Evolutionary conservation across 2,797 vertebrate species (phyloP).

Genomic region (Ctenosaura bakeri): DNA sequence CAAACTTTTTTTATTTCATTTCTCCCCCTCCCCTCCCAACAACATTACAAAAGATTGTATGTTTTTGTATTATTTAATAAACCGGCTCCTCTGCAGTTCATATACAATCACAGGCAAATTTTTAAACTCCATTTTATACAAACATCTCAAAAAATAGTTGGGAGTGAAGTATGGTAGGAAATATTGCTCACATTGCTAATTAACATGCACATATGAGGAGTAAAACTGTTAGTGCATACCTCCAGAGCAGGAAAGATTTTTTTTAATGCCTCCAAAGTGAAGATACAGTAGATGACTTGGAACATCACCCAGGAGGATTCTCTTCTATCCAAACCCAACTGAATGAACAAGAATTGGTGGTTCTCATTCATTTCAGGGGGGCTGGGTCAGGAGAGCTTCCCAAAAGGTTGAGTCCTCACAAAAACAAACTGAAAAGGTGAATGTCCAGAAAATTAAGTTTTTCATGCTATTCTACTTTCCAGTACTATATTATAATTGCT

Average conservation of each 20-base stretch:
- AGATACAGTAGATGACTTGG: conserved; percentile 64
- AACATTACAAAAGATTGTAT: conserved; percentile 75
- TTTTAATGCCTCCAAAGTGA: conserved; percentile 53
- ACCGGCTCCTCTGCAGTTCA: conserved; percentile 84
- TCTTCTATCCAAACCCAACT: background rate
- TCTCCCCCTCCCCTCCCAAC: conserved; percentile 65
- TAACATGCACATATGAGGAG: conserved; percentile 71
- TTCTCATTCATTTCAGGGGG: background rate
- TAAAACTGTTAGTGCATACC: conserved; percentile 74
- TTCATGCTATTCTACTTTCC: conserved; percentile 85
- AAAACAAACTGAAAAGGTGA: conserved; percentile 72
- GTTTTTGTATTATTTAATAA: conserved; percentile 76
- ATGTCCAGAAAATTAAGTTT: conserved; percentile 83
- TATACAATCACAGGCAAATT: conserved; percentile 79
- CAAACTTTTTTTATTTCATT: conserved; percentile 65
- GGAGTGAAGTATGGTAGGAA: conserved; percentile 89
- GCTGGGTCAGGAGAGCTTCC: background rate
- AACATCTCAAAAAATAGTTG: conserved; percentile 83
- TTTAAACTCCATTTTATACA: conserved; percentile 83
- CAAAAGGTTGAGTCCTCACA: background rate
- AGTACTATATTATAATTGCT: conserved; percentile 75
- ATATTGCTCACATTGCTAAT: conserved; percentile 78
- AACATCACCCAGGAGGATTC: background rate
- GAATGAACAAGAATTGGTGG: background rate
- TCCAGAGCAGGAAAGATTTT: conserved; percentile 71